Conservation (phyloP, 2,888 invertebrate species). For the Bibio marci region DNA sequence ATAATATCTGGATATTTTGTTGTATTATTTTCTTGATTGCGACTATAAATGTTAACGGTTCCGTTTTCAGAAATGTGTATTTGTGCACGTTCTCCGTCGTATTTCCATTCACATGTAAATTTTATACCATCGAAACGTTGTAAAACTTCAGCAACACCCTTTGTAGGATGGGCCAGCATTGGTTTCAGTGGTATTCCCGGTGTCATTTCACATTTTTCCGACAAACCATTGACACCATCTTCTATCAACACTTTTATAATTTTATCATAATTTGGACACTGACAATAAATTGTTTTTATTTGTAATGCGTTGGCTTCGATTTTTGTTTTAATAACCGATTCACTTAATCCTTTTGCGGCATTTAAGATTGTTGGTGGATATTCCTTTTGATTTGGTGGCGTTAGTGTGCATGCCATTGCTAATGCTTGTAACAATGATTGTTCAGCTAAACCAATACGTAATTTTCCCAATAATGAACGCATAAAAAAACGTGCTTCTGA, state of each 20-base stretch:
- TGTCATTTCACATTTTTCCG: slow-evolving; percentile 64
- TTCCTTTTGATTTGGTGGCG: slow-evolving; percentile 48
- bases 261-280: slow-evolving; percentile 86
- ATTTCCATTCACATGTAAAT: slow-evolving; percentile 98
- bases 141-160: slow-evolving; percentile 79
- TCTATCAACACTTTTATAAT: slow-evolving; percentile 62
- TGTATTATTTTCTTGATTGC: slow-evolving; percentile 92
- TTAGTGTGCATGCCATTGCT: slow-evolving; percentile 64
- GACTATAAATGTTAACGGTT: slow-evolving; percentile 67
- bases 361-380: slow-evolving; percentile 45
- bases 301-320: slow-evolving; percentile 57
- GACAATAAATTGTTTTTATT: slow-evolving; percentile 87
- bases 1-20: slow-evolving; percentile 93
- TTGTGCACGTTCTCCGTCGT: slow-evolving; percentile 94
- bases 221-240: slow-evolving; percentile 57
- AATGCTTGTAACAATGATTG: slow-evolving; percentile 86
- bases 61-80: slow-evolving; percentile 57
- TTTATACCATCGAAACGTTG: slow-evolving; percentile 62
- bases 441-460: slow-evolving; percentile 92
- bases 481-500: slow-evolving; percentile 82
- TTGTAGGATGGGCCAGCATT: slow-evolving; percentile 97
- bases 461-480: slow-evolving; percentile 78
- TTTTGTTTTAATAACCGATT: slow-evolving; percentile 54
- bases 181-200: slow-evolving; percentile 93
- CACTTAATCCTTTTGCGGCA: slow-evolving; percentile 38